Conservation (phyloP, 2,888 invertebrate genomes). For the Leptothorax acervorum region DNA sequence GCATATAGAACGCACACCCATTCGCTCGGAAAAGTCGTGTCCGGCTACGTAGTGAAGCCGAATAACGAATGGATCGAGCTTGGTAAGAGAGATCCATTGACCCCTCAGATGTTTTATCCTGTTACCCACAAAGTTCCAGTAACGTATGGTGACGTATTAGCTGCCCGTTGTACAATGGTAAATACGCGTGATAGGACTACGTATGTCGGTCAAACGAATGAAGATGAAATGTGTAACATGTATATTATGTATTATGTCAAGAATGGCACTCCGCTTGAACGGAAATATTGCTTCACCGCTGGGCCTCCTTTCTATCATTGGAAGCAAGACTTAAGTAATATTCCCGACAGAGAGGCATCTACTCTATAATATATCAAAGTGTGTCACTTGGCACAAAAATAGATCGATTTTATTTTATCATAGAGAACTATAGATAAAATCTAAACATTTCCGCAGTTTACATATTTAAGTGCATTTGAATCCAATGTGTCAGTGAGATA, state of each 20-base stretch:
- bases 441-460: not conserved
- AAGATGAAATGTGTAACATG: conserved; percentile 98
- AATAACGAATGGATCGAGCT: conserved; percentile 93
- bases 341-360: conserved; percentile 91
- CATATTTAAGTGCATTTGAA: conserved; percentile 13
- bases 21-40: conserved; percentile 93
- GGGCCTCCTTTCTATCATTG: conserved; percentile 96
- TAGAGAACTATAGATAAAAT: conserved; percentile 2
- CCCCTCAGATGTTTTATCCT: conserved; percentile 98
- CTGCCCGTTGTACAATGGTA: conserved; percentile 97
- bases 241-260: conserved; percentile 97
- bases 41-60: conserved; percentile 89
- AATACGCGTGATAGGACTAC: conserved; percentile 90
- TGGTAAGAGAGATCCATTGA: conserved; percentile 94
- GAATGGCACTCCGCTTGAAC: conserved; percentile 90
- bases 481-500: not conserved
- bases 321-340: conserved; percentile 90
- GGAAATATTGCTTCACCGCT: conserved; percentile 93
- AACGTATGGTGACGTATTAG: conserved; percentile 90
- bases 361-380: conserved; percentile 83
- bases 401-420: conserved; percentile 16
- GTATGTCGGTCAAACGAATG: conserved; percentile 92
- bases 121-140: conserved; percentile 71
- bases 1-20: conserved; percentile 98
- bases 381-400: not conserved